These are phyloP conservation scores for Phoenicopterus ruber DNA, from an alignment of 2,113 vertebrate genomes.

Conservation along the genomic window DNA sequence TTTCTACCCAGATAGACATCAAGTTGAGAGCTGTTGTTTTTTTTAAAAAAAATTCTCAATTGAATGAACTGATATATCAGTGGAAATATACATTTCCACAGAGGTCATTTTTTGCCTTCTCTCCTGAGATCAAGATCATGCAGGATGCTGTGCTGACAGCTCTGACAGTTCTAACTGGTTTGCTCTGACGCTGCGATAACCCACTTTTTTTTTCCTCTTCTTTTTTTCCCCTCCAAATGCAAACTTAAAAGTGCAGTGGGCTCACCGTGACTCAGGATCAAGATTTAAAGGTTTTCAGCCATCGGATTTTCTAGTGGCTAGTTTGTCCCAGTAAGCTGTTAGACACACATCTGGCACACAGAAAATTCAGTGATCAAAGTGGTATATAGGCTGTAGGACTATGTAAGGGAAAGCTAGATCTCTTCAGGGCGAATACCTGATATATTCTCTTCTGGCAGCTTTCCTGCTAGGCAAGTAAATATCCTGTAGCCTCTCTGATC, in stretches of 20 bases:
- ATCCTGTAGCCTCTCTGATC: neutral
- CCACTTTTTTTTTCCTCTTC: neutral
- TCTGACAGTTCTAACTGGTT: neutral
- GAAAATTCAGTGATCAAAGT: neutral
- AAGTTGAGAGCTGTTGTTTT: neutral
- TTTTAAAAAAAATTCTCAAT: neutral
- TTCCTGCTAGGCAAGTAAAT: neutral
- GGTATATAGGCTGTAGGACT: neutral
- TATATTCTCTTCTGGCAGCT: neutral
- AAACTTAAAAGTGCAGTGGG: neutral
- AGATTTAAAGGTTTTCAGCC: neutral
- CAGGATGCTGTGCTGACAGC: neutral
- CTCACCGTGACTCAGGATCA: neutral
- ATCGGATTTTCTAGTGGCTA: neutral
- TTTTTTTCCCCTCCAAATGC: neutral
- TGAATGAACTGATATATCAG: neutral
- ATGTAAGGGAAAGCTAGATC: neutral
- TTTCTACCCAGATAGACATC: neutral
- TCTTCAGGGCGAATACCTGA: neutral
- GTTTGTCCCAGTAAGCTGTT: neutral
- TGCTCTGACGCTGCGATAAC: neutral
- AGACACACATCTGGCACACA: neutral
- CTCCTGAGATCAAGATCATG: neutral
- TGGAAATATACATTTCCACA: neutral
- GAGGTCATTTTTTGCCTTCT: neutral